Base-by-base conservation (phyloP, 2,888 invertebrate genomes). In the Alitta virens region DNA sequence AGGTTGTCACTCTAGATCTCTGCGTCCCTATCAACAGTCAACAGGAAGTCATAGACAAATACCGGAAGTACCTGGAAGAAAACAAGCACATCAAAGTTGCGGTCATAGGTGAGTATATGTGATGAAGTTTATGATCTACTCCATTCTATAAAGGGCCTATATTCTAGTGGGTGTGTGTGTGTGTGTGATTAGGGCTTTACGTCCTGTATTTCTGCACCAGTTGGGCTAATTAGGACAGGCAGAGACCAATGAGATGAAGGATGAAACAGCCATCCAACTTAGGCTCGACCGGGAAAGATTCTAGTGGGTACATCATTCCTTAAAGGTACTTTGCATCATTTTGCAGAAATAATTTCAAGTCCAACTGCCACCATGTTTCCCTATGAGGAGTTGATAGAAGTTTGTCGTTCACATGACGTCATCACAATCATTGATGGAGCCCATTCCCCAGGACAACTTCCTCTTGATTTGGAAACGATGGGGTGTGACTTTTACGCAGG, bases 371-470 rank as follows among this genome's bases (percentile, higher is more conserved):
- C 75, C 0, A n/a, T 74, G 23, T 62, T 78, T 63, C 80, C 80
- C 0, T 63, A 78, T 1, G 71, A 72, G 53, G 69, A 72, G 52
- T 61, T 80, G 14, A 66, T 71, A 2, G 57, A 67, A 7, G 58
- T 76, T 2, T 76, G 78, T 66, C 72, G 69, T 27, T 58, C 69
- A 21, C 67, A 73, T 64, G 71, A 70, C 1, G 73, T 73, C 25
- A 33, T 76, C 24, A 72, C 73, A 27, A 25, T 78, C 25, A 66
- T 80, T 23, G 80, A 80, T 64, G 80, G 78, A 18, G 80, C 80
- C 3, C 80, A 80, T 51, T 67, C 72, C 0, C 75, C 77, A 0
- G 80, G 80, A 1, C 79, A 80, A 18, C 18, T 78, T 25, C 62
- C 63, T 1, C 67, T 76, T 0, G 66, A 75, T 57, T 49, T 79